Conservation (phyloP, 2,888 invertebrate species). For the Acleris holmiana region DNA sequence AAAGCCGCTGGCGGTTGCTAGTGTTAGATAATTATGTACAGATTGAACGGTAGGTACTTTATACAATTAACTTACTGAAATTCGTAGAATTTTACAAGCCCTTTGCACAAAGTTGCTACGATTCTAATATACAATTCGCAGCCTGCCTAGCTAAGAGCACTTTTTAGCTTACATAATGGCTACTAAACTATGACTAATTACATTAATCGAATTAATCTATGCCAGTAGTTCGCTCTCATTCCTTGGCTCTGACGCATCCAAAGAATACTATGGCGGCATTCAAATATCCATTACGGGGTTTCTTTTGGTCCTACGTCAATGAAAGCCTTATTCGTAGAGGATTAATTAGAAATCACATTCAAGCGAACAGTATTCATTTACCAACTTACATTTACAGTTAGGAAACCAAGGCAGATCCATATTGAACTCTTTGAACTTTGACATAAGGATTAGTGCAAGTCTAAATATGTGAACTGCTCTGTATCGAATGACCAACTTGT, state of each 20-base stretch:
- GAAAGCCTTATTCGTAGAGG: constrained; percentile 64
- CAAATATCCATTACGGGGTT: constrained; percentile 79
- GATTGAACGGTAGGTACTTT: no score
- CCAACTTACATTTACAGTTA: constrained; percentile 50
- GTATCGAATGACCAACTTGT: no score
- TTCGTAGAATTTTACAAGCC: no score
- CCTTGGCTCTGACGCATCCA: constrained; percentile 33
- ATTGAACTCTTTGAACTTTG: constrained; percentile 4
- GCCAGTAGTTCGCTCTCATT: constrained; percentile 16
- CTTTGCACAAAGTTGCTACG: no score
- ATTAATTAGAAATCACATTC: constrained; percentile 76
- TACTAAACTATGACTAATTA: no score
- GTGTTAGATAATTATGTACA: no score
- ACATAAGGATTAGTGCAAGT: constrained; percentile 8
- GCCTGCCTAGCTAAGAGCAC: no score
- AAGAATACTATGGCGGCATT: constrained; percentile 62
- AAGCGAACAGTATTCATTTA: constrained; percentile 53
- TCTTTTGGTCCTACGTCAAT: constrained; percentile 74
- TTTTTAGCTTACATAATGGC: no score
- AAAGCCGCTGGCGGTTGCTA: no score
- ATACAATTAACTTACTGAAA: no score
- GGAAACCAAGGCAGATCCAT: constrained; percentile 36
- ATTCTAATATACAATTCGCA: no score
- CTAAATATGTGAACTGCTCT: constrained; percentile 33
- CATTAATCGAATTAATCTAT: background rate